Conservation (phyloP, 2,113 vertebrate species). For the Ctenodactylus gundi region DNA sequence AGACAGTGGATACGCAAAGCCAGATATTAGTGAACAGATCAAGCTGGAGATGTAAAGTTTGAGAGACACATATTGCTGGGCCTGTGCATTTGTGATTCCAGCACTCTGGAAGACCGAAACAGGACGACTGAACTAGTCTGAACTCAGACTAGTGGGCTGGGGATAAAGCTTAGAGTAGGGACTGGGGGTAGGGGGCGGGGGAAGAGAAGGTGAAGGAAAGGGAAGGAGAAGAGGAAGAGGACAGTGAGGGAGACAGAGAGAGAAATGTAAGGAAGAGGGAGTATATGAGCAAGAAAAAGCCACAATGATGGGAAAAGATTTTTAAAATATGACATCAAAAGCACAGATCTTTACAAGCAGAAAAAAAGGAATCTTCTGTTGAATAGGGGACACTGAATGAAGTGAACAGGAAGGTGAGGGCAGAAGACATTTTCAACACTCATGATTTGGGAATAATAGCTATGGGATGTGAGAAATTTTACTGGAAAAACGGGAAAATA, state of each 20-base stretch:
- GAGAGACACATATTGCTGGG: not conserved
- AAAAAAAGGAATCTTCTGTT: conserved; percentile 6
- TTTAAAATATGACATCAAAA: not conserved
- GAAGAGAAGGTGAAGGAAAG: too few relatives aligned
- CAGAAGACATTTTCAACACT: not conserved
- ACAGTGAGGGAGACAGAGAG: too few relatives aligned
- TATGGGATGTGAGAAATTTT: not conserved
- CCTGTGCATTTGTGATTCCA: too few relatives aligned
- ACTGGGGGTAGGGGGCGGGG: too few relatives aligned
- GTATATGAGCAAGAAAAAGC: too few relatives aligned
- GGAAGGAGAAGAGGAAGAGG: too few relatives aligned
- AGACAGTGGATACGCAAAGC: not conserved
- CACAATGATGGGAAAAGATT: not conserved
- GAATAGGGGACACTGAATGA: not conserved
- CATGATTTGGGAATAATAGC: not conserved
- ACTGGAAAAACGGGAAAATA: not conserved
- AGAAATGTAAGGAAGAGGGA: too few relatives aligned
- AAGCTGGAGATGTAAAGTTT: not conserved
- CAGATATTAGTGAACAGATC: not conserved
- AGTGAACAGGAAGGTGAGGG: not conserved
- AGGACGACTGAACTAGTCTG: too few relatives aligned
- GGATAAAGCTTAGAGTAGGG: too few relatives aligned
- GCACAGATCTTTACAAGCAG: not conserved
- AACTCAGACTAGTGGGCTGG: too few relatives aligned
- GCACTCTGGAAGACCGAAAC: too few relatives aligned